Conservation (phyloP, 2,113 vertebrate genomes). For the Stigmatopora nigra region DNA sequence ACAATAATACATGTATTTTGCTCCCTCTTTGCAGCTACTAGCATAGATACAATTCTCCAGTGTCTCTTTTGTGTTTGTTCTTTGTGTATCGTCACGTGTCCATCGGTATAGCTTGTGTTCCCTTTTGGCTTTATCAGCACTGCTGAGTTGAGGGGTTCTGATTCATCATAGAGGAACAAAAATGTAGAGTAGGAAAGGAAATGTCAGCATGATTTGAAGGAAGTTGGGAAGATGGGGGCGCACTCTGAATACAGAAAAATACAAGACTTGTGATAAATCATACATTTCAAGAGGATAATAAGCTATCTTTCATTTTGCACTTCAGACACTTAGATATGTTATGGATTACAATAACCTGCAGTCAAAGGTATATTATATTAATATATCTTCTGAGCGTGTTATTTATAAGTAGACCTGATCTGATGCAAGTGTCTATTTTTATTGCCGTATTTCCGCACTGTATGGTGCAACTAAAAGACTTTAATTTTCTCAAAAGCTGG, state of each 20-base stretch:
- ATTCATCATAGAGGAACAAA: conserved; percentile 43
- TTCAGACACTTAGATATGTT: neutral
- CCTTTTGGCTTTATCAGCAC: conserved; percentile 70
- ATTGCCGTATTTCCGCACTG: too few relatives aligned
- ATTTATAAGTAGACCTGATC: neutral
- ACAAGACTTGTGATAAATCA: neutral
- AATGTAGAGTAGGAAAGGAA: conserved; percentile 13
- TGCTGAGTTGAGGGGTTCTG: conserved; percentile 72
- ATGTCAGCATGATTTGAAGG: conserved; percentile 47
- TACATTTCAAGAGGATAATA: neutral
- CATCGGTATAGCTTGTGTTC: conserved; percentile 51
- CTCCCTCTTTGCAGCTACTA: conserved; percentile 3
- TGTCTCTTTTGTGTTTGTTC: conserved; percentile 50
- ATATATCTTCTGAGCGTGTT: neutral
- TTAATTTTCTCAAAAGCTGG: too few relatives aligned
- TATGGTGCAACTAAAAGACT: too few relatives aligned
- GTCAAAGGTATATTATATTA: neutral
- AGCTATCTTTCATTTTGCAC: neutral
- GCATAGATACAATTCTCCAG: conserved; percentile 31
- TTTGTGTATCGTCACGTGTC: conserved; percentile 56
- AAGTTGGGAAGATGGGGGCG: conserved; percentile 45
- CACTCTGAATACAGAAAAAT: neutral
- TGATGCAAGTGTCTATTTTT: too few relatives aligned
- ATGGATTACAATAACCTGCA: neutral
- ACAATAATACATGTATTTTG: neutral